Conservation (phyloP, 2,113 vertebrate species). For the Hemichromis elongatus region DNA sequence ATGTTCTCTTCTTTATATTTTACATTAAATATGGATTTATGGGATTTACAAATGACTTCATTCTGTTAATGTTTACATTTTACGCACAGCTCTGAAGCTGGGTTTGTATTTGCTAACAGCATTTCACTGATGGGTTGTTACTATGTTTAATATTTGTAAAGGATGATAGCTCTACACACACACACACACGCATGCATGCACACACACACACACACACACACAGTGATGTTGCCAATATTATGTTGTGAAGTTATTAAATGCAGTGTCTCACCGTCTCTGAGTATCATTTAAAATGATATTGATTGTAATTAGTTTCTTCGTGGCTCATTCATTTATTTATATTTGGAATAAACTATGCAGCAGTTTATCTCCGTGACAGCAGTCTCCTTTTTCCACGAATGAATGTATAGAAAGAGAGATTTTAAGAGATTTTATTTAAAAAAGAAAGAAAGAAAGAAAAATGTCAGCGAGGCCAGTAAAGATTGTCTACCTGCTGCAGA, state of each 20-base stretch:
- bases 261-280: background rate
- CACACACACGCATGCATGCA: background rate
- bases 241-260: background rate
- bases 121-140: fast-evolving
- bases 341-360: fast-evolving
- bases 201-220: background rate
- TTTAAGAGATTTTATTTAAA: background rate
- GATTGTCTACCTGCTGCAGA: background rate
- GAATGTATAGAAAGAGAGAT: background rate
- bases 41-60: background rate
- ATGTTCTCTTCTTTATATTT: background rate
- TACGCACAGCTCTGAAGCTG: background rate
- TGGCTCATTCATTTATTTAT: background rate
- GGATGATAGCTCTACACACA: background rate
- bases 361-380: background rate
- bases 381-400: fast-evolving
- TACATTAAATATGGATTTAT: fast-evolving
- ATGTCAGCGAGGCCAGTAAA: background rate
- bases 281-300: background rate
- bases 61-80: background rate
- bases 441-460: background rate
- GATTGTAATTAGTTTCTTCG: background rate
- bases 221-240: background rate
- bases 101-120: background rate
- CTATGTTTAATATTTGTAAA: background rate